Evolutionary conservation across 1,140 invertebrate species (phyloP).

Genomic region (Frieseomelitta varia): DNA sequence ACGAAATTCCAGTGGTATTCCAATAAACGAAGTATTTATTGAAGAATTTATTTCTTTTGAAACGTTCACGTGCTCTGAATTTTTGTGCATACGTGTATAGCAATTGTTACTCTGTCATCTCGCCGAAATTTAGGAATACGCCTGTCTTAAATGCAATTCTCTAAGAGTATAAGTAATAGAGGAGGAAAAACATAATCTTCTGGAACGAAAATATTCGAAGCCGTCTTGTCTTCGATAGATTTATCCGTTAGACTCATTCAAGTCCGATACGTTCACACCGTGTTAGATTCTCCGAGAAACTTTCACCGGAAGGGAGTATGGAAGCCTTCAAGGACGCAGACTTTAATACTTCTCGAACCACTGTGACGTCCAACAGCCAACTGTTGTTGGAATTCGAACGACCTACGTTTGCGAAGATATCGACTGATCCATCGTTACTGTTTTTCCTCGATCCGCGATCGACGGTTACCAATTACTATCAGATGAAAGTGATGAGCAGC

Average conservation of each 20-base stretch:
- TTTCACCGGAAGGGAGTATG: not conserved
- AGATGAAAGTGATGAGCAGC: not conserved
- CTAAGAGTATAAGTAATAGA: not conserved
- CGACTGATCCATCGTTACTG: not conserved
- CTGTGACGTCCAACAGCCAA: not conserved
- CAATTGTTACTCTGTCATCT: too few species aligned
- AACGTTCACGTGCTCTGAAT: too few species aligned
- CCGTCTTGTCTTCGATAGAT: too few species aligned
- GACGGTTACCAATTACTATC: not conserved
- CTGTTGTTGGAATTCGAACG: fast-evolving
- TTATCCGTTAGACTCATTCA: not conserved
- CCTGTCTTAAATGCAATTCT: too few species aligned
- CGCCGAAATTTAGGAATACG: too few species aligned
- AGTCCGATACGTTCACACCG: not conserved
- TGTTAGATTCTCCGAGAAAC: not conserved
- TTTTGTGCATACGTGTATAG: too few species aligned
- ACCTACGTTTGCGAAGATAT: too few species aligned
- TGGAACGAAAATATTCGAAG: not conserved
- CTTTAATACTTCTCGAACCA: not conserved
- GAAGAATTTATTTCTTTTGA: too few species aligned
- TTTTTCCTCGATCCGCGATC: not conserved
- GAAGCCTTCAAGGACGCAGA: not conserved
- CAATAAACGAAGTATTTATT: too few species aligned
- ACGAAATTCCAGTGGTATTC: too few species aligned
- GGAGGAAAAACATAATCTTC: not conserved